These are phyloP conservation scores for Hypsopygia costalis DNA, from an alignment of 2,888 invertebrate species.

Conservation along the genomic window DNA sequence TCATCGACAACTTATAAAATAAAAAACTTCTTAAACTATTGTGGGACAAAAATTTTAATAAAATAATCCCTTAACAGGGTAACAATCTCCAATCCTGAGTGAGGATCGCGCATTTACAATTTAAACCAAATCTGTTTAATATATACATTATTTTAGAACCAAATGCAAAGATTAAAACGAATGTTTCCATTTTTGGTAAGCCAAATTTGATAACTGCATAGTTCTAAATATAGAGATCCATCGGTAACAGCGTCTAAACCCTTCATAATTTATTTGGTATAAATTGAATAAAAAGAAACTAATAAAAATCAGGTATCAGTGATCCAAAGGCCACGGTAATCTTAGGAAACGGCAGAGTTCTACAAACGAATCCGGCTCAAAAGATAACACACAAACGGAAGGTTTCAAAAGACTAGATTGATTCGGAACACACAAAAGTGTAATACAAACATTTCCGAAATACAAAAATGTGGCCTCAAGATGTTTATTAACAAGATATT, in stretches of 20 bases:
- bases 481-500: constrained; percentile 50
- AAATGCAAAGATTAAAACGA: constrained; percentile 56
- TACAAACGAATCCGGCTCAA: constrained; percentile 15
- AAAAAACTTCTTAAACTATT: constrained; percentile 50
- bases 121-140: constrained; percentile 50
- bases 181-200: constrained; percentile 60
- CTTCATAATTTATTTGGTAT: constrained; percentile 76
- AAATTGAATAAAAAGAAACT: constrained; percentile 70
- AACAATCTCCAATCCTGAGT: constrained; percentile 38
- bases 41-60: constrained; percentile 56
- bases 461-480: constrained; percentile 47
- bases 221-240: constrained; percentile 71
- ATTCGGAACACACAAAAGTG: constrained; percentile 47
- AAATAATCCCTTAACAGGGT: constrained; percentile 52
- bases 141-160: constrained; percentile 66
- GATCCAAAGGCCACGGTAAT: constrained; percentile 44
- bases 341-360: constrained; percentile 29
- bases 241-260: constrained; percentile 76
- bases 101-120: constrained; percentile 14
- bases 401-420: constrained; percentile 64
- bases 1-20: constrained; percentile 25
- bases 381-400: constrained; percentile 19
- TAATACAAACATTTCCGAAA: constrained; percentile 21
- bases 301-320: constrained; percentile 67
- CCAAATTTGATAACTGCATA: constrained; percentile 53